phyloP scores from a whole-genome alignment of 2,113 vertebrate genomes.

The Ophiodon elongatus region DNA sequence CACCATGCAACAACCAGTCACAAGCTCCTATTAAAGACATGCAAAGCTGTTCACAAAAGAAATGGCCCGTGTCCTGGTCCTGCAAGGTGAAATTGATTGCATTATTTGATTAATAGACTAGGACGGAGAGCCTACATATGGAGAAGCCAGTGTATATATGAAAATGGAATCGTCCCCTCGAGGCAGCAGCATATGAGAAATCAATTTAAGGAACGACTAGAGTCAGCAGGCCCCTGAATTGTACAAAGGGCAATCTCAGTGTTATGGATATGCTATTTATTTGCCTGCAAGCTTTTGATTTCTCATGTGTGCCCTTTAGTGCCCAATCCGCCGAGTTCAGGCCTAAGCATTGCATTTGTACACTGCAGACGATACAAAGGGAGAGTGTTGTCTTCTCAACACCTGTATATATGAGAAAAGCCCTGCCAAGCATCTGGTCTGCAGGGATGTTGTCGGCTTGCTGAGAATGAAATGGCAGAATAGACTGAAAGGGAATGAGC shows the following conservation, averaged over 20 bases:
- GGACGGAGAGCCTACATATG: conserved; percentile 44
- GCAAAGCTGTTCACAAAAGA: conserved; percentile 58
- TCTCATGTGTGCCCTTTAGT: conserved; percentile 65
- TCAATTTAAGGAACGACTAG: conserved; percentile 79
- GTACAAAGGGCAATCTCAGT: conserved; percentile 79
- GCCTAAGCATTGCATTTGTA: conserved; percentile 37
- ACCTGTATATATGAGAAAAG: conserved; percentile 26
- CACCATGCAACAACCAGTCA: conserved; percentile 25
- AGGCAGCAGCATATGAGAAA: conserved; percentile 76
- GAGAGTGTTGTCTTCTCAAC: conserved; percentile 24
- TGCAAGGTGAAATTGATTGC: conserved; percentile 71
- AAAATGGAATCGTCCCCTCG: conserved; percentile 74
- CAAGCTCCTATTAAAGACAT: conserved; percentile 58
- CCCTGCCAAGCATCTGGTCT: background rate
- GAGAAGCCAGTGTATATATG: conserved; percentile 64
- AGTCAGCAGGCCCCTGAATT: conserved; percentile 78
- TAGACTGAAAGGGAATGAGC: conserved; percentile 31
- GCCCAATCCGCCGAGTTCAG: conserved; percentile 12
- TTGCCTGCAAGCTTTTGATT: conserved; percentile 71
- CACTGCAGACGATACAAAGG: background rate
- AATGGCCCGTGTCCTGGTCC: conserved; percentile 49
- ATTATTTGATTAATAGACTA: conserved; percentile 76
- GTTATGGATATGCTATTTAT: conserved; percentile 79
- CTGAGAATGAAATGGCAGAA: conserved; percentile 15
- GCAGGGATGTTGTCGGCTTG: conserved; percentile 23